phyloP scores from a whole-genome alignment of 2,888 invertebrate species.

The Geotrupes spiniger region DNA sequence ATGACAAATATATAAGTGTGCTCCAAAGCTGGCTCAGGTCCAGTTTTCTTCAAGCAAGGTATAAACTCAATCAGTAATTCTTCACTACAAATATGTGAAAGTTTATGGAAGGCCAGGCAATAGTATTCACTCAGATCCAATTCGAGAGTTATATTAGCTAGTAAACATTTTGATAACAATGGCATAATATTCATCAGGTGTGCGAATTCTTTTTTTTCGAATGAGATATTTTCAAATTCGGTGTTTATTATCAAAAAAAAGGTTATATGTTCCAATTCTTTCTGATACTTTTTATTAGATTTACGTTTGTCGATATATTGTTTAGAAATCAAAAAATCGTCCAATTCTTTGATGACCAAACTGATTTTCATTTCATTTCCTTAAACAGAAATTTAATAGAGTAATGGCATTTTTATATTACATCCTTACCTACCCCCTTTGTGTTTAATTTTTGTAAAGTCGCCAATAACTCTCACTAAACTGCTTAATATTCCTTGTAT shows the following conservation, averaged over 20 bases:
- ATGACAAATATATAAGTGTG: constrained; percentile 29
- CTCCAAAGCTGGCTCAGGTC: constrained; percentile 30
- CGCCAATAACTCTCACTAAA: constrained; percentile 33
- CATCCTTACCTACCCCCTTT: constrained; percentile 38
- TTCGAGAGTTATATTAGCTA: constrained; percentile 28
- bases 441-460: constrained; percentile 39
- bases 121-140: constrained; percentile 23
- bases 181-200: constrained; percentile 41
- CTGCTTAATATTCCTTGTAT: constrained; percentile 40
- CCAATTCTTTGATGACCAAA: constrained; percentile 29
- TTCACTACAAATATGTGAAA: constrained; percentile 19
- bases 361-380: constrained; percentile 39
- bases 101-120: constrained; percentile 16
- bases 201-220: constrained; percentile 34
- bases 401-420: neutral
- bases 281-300: constrained; percentile 9
- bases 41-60: constrained; percentile 34
- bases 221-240: constrained; percentile 31
- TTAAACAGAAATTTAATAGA: constrained; percentile 19
- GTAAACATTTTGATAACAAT: constrained; percentile 40
- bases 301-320: constrained; percentile 21
- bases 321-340: constrained; percentile 26
- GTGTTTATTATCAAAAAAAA: constrained; percentile 42
- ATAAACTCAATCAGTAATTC: constrained; percentile 33
- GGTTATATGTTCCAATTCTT: constrained; percentile 25